Evolutionary conservation across 2,797 vertebrate species (phyloP), one percentile per base, ranked within the genome.

Genomic region (Microctenopoma steveboyesi): DNA sequence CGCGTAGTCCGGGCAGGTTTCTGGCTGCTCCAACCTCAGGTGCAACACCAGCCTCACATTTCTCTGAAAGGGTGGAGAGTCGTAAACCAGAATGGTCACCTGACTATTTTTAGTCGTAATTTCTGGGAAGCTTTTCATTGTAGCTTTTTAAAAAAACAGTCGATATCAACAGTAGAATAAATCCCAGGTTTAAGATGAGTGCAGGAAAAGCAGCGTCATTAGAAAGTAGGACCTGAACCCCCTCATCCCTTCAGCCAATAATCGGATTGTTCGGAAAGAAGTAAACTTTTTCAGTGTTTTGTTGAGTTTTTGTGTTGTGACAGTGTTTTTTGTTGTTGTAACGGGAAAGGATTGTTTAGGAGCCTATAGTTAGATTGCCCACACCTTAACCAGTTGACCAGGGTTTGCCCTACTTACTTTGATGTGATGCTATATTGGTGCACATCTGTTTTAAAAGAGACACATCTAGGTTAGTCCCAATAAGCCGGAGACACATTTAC

Each of bases 351-450:
- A 57, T 78, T 64, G 37, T 75, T 69, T 76, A 7, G 43, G 40
- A 7, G 47, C 39, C 40, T 56, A 60, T 27, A 66, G 78, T 83
- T 59, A 80, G 53, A 55, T 51, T 18, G 7, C 30, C 16, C 4
- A 39, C 10, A 18, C 48, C 74, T 56, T 30, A 6, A 74, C 54
- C 18, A 33, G 35, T 69, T 49, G 59, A 76, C 63, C 51, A 52
- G 57, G 7, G 6, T 52, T 42, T 63, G 42, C 16, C 35, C 15
- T 18, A 27, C 43, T 72, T 79, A 55, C 76, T 81, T 76, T 72
- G 54, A 74, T 65, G n/a, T 59, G 72, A 69, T 69, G 58, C 70
- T 82, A 72, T 76, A 65, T 82, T 45, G 15, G 61, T 76, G 14
- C 15, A 13, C 33, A 42, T 74, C 76, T 81, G 27, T 76, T 88